Conservation (phyloP, 2,113 vertebrate species). For the Pogonocichla stellata region DNA sequence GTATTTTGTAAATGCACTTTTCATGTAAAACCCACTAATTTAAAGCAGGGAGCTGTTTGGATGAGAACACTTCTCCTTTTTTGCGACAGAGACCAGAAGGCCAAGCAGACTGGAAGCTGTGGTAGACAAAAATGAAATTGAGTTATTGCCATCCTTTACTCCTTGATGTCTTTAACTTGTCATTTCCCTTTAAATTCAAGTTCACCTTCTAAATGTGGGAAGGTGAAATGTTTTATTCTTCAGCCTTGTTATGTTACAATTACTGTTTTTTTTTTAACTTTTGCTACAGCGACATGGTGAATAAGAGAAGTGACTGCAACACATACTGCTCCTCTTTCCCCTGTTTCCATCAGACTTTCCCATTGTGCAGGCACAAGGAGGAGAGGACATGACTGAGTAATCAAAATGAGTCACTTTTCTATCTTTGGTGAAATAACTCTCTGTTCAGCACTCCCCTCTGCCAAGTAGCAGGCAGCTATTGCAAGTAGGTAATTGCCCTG, state of each 20-base stretch:
- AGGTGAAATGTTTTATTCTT: not conserved
- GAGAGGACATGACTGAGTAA: conserved; percentile 57
- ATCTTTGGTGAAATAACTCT: conserved; percentile 60
- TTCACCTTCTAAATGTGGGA: not conserved
- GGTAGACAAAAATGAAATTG: not conserved
- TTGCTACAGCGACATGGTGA: not conserved
- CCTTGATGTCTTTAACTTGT: not conserved
- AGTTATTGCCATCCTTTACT: not conserved
- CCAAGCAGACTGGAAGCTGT: not conserved
- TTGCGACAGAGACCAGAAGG: not conserved
- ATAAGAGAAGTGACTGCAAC: conserved; percentile 5
- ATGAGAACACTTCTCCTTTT: not conserved
- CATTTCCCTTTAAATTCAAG: not conserved
- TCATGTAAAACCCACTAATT: not conserved
- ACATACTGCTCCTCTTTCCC: conserved; percentile 39
- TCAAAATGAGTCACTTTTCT: conserved; percentile 67
- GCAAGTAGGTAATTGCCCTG: conserved; percentile 57
- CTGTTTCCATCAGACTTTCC: conserved; percentile 40
- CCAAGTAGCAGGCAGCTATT: conserved; percentile 51
- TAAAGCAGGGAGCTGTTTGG: not conserved
- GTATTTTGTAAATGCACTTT: not conserved
- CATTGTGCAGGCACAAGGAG: conserved; percentile 33
- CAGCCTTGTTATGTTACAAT: not conserved
- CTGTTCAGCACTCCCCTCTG: conserved; percentile 55
- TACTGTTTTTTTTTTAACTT: conserved; percentile 25